A percentile compares a stretch with the other conserved stretches of the same genome.
Conservation (phyloP, 2,113 vertebrate species). For the Nothocercus nigrocapillus region DNA sequence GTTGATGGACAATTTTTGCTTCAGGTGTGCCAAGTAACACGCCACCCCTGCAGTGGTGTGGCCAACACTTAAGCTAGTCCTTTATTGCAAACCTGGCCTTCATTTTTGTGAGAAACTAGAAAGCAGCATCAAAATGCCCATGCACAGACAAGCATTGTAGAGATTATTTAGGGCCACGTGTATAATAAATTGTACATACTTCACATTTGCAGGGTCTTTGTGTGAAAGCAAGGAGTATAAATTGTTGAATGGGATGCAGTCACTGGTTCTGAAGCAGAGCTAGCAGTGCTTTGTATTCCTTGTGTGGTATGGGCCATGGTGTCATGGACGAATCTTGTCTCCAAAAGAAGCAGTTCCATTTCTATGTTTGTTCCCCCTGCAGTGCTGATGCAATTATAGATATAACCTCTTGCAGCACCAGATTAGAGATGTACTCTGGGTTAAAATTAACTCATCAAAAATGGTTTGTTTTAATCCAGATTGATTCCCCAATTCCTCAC, state of each 20-base stretch:
- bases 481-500: conserved; percentile 53
- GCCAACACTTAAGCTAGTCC: not conserved
- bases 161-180: not conserved
- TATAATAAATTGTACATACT: not conserved
- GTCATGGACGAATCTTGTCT: not conserved
- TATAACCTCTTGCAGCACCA: not conserved
- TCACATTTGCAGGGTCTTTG: conserved; percentile 8
- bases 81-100: not conserved
- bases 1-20: not conserved
- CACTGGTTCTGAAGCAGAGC: not conserved
- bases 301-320: not conserved
- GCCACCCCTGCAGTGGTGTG: not conserved
- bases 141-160: not conserved
- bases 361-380: not conserved
- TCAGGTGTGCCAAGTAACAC: not conserved
- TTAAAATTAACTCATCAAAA: conserved; percentile 60
- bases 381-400: not conserved
- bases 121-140: not conserved
- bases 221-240: not conserved
- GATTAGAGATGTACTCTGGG: not conserved
- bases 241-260: not conserved
- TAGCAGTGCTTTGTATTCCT: not conserved
- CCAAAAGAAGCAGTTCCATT: not conserved
- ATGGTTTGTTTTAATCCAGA: conserved; percentile 37
- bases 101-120: not conserved